Evolutionary conservation across 1,140 invertebrate genomes (phyloP), one percentile per base, ranked within the genome.

Genomic region (Scaptomyza montana): DNA sequence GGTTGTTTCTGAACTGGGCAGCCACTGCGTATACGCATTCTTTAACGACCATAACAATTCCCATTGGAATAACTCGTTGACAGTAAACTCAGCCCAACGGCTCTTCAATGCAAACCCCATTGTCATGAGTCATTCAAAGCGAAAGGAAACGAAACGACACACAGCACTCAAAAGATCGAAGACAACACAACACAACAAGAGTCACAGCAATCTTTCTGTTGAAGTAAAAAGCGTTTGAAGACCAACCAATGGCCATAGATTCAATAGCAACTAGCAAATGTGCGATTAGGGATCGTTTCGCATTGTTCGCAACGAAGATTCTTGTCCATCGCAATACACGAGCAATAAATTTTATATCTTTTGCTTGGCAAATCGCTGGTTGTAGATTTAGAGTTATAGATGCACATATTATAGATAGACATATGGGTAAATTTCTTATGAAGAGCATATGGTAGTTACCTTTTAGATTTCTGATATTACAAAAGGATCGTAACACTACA

Each of bases 121-220:
- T 50, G 54, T 57, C 75, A 84, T 84, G 80, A 76, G 61, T 78
- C 78, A 81, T 79, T 72, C 59, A 25, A 67, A 82, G 78, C 64
- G 63, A 56, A 9, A 36, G 6, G 33, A 36, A 8, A 36, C 6
- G 33, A 67, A 82, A 82, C 64, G 63, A 60, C 77, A 65, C 43
- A 49, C 16, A 49, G 46, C 77, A 75, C 77, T 78, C 56, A 55
- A 53, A 39, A 63, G 68, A 78, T 78, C 76, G 50, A 78, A 66
- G 61, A 61, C 61, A 72, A n/a, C 39, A 66, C 61, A 72, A 8
- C 39, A 69, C 73, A 64, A 28, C 73, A 36, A 55, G 21, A 41
- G 28, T 43, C 39, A 41, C 36, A 39, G 36, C 64, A 67, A 67
- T 67, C 47, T 45, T 50, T 19, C 43, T 36, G 49, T 5, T 21